Evolutionary conservation across 2,113 vertebrate genomes (phyloP).

Genomic region (Cinclus cinclus): DNA sequence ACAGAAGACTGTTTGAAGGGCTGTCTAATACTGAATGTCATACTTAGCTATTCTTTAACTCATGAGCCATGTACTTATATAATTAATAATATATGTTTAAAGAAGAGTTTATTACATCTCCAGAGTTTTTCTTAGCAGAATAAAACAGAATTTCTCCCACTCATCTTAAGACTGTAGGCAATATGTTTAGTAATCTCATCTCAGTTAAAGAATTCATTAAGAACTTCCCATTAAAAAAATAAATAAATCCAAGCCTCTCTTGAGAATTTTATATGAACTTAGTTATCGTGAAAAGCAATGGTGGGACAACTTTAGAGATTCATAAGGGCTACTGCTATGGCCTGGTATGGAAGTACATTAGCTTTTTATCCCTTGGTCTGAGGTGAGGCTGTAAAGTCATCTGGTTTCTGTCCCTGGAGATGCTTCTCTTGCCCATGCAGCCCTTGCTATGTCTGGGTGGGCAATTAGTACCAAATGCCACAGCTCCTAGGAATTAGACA

Average conservation of each 20-base stretch:
- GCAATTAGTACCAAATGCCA: not conserved
- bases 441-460: not conserved
- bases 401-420: not conserved
- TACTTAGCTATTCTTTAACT: not conserved
- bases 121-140: not conserved
- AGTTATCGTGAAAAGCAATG: not conserved
- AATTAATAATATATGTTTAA: not conserved
- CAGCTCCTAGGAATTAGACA: not conserved
- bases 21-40: not conserved
- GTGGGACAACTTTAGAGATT: not conserved
- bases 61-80: rapidly evolving
- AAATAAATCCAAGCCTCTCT: not conserved
- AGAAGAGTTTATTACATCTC: not conserved
- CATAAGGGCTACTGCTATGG: not conserved
- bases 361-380: not conserved
- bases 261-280: not conserved
- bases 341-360: not conserved
- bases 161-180: not conserved
- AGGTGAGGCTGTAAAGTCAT: not conserved
- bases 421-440: not conserved
- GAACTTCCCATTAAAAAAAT: not conserved
- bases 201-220: not conserved
- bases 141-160: not conserved
- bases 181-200: not conserved
- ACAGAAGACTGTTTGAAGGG: not conserved